These are phyloP conservation scores for Tethya wilhelma DNA, from an alignment of 37 sponge, comb jelly and placozoan species.

Conservation along the genomic window DNA sequence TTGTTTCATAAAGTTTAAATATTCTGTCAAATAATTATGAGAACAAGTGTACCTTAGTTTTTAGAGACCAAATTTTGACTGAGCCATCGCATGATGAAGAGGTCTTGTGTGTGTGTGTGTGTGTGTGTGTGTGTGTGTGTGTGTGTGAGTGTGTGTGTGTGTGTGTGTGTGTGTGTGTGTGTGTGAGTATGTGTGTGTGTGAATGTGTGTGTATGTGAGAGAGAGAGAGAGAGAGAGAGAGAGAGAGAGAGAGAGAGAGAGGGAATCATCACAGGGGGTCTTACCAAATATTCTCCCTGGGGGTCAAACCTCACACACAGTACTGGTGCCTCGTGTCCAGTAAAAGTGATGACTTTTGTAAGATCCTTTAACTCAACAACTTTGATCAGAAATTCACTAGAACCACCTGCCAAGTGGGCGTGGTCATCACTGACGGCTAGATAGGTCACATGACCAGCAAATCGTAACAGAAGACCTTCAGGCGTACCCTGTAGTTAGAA, in stretches of 20 bases:
- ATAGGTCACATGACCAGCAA: slow-evolving; percentile 43
- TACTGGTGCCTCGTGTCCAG: slow-evolving; percentile 78
- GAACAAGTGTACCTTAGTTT: slow-evolving; percentile 35
- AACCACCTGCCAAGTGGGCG: slow-evolving; percentile 47
- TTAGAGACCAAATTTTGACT: slow-evolving; percentile 59
- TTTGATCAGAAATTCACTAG: slow-evolving; percentile 76
- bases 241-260: slow-evolving; percentile 35
- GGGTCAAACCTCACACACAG: slow-evolving; percentile 69
- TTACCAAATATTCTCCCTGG: slow-evolving; percentile 47
- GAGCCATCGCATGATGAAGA: slow-evolving; percentile 72
- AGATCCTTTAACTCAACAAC: slow-evolving; percentile 17
- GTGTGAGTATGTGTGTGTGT: slow-evolving; percentile 24
- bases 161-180: too few species aligned
- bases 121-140: background rate
- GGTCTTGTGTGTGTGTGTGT: slow-evolving; percentile 54
- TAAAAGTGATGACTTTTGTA: slow-evolving; percentile 13
- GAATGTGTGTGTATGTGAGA: slow-evolving; percentile 26
- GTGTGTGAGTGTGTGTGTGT: too few species aligned
- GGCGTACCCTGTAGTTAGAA: slow-evolving; percentile 17
- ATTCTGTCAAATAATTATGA: too few species aligned
- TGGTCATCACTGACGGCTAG: slow-evolving; percentile 44
- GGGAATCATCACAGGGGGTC: too few species aligned
- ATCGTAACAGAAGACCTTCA: slow-evolving; percentile 56
- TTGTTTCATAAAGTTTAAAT: too few species aligned
- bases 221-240: slow-evolving; percentile 23